Conservation (phyloP, 2,797 vertebrate genomes). For the Sebastes cheni region DNA sequence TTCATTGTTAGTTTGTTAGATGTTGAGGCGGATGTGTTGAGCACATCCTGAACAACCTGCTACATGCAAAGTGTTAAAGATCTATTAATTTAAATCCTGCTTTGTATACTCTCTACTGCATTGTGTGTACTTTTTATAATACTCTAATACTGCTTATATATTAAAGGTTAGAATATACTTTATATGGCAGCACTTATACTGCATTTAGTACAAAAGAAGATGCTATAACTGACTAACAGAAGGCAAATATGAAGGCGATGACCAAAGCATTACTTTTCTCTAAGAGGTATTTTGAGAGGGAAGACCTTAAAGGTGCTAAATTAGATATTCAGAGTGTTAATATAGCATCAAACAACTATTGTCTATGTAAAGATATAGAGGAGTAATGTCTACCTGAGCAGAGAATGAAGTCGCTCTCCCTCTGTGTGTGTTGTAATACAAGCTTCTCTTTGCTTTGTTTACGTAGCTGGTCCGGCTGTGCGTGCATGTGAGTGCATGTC, state of each 20-base stretch:
- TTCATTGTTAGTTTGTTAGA: conserved; percentile 24
- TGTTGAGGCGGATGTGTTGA: conserved; percentile 77
- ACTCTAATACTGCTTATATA: conserved; percentile 30
- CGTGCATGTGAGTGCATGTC: too few species aligned
- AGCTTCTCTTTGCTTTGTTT: background rate
- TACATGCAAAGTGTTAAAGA: conserved; percentile 54
- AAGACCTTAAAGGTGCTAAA: background rate
- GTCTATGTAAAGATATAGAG: background rate
- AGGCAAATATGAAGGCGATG: background rate
- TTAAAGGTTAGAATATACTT: conserved; percentile 22
- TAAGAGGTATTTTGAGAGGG: background rate
- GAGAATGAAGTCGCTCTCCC: background rate
- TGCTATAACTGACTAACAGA: background rate
- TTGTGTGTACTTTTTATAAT: conserved; percentile 55
- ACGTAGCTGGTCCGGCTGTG: background rate
- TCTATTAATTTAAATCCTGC: conserved; percentile 71
- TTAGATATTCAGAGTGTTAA: background rate
- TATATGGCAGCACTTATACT: conserved; percentile 26
- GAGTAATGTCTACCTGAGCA: background rate
- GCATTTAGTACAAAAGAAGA: background rate
- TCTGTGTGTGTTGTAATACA: background rate
- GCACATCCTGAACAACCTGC: conserved; percentile 67
- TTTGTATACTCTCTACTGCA: conserved; percentile 50
- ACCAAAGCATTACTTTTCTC: conserved; percentile 4
- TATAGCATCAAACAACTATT: background rate